These are phyloP conservation scores for Parascotia fuliginaria DNA, from an alignment of 2,888 invertebrate species.

Conservation along the genomic window DNA sequence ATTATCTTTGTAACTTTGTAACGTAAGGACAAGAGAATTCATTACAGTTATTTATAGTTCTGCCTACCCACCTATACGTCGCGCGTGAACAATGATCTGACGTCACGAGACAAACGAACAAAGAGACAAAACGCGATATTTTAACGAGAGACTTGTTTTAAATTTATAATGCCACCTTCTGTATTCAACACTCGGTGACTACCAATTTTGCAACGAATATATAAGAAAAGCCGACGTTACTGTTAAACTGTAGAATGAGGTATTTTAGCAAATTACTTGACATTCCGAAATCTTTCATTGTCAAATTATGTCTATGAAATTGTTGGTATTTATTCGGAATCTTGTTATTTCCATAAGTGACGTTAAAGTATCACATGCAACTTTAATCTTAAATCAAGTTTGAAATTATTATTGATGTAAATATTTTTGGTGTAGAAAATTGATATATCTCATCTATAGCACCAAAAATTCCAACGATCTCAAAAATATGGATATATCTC, in stretches of 20 bases:
- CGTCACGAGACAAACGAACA: conserved; percentile 48
- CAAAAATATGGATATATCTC: too few relatives aligned
- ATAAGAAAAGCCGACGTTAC: conserved; percentile 46
- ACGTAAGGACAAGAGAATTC: conserved; percentile 8
- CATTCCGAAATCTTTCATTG: too few relatives aligned
- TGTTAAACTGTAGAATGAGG: conserved; percentile 14
- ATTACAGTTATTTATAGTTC: conserved; percentile 18
- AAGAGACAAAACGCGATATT: conserved; percentile 65
- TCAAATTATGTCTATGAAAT: neutral
- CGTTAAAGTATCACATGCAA: too few relatives aligned
- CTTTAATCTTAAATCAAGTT: too few relatives aligned
- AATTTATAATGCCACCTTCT: conserved; percentile 80
- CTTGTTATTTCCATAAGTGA: too few relatives aligned
- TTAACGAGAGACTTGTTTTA: conserved; percentile 78
- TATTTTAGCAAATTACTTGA: neutral
- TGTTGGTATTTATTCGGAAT: too few relatives aligned
- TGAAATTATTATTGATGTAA: too few relatives aligned
- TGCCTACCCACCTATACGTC: conserved; percentile 22
- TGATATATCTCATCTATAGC: too few relatives aligned
- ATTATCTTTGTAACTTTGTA: conserved; percentile 5
- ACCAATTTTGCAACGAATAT: conserved; percentile 63
- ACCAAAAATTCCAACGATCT: too few relatives aligned
- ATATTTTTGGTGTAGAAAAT: too few relatives aligned
- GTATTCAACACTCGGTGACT: conserved; percentile 75
- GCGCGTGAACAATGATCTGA: conserved; percentile 22